Percentiles rank a stretch among this genome's conserved stretches.
Conservation (phyloP, 2,888 invertebrate species). For the Chrysolina haemoptera region DNA sequence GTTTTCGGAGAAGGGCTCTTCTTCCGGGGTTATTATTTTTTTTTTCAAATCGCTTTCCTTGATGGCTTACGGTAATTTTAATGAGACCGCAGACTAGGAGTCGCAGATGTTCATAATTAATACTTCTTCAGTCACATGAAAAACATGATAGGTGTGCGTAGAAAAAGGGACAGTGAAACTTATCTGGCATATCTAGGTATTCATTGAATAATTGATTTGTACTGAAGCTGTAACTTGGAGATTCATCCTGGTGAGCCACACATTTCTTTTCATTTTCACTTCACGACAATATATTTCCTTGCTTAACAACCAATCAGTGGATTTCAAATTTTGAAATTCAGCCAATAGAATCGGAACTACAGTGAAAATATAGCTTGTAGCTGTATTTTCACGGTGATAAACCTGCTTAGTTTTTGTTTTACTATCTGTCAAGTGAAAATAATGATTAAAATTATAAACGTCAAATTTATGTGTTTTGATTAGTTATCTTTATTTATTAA, state of each 20-base stretch:
- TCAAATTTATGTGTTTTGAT: no score
- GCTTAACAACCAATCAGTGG: no score
- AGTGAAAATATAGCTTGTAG: no score
- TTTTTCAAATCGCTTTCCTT: slow-evolving; percentile 52
- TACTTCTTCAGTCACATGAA: slow-evolving; percentile 45
- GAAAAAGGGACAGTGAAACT: slow-evolving; percentile 48
- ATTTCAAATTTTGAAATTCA: no score
- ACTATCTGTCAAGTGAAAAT: no score
- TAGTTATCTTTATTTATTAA: no score
- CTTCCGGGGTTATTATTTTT: slow-evolving; percentile 63
- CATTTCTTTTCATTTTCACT: not conserved
- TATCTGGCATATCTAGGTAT: slow-evolving; percentile 33
- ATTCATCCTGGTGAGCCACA: not conserved
- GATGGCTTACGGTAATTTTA: slow-evolving; percentile 44
- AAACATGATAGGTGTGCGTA: slow-evolving; percentile 43
- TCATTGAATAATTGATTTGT: slow-evolving; percentile 30
- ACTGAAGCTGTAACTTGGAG: not conserved
- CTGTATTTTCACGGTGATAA: no score
- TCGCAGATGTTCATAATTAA: slow-evolving; percentile 52
- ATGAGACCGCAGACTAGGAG: slow-evolving; percentile 43
- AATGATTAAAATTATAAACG: no score
- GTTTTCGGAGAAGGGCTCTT: slow-evolving; percentile 45
- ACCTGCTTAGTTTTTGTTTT: no score
- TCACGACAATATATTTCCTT: no score
- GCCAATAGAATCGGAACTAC: no score